Evolutionary conservation across 2,797 vertebrate genomes (phyloP), one percentile per base, ranked within the genome.

Genomic region (Malurus leucopterus): DNA sequence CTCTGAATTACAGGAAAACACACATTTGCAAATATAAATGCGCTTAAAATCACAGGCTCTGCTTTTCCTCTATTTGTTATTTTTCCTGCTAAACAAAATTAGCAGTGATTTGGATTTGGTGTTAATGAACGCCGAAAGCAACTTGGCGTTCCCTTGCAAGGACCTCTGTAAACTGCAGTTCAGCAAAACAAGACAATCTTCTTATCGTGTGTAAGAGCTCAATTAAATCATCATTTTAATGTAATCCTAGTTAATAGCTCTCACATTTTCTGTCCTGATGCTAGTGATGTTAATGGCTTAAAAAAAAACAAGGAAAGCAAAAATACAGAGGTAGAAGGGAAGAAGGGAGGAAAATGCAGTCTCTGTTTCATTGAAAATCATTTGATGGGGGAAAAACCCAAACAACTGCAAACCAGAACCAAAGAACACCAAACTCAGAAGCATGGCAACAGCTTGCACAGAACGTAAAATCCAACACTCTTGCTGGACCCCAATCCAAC

Each of bases 161-260:
- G 69, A 65, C 55, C 65, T 76, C 57, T 0, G 0, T 40, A 83
- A 85, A 82, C 36, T 51, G 36, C 29, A 44, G 63, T 16, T 90
- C 68, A 90, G 90, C 55, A 78, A 84, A 94, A 81, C 50, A 63
- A 54, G 30, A 73, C 70, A 89, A 84, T 71, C 41, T 82, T 86
- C 88, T 88, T 73, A 93, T 47, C 16, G 0, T 16, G 55, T 41
- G 44, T 79, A 93, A 92, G 64, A 81, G 76, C 61, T 79, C 70
- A 85, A 88, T 85, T 93, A 90, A 93, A 89, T 44, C 71, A 89
- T 79, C 73, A 20, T 88, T 93, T 90, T 57, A 57, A 84, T 7
- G 10, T 87, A 92, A 93, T 78, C 69, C 58, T 68, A 14, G 85
- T 87, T 78, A 88, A 71, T 5, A 83, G 73, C 59, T 86, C 51